Percentiles rank a stretch among this genome's conserved stretches.
Evolutionary conservation across 2,113 vertebrate genomes (phyloP).

Genomic region (Rafetus swinhoei): DNA sequence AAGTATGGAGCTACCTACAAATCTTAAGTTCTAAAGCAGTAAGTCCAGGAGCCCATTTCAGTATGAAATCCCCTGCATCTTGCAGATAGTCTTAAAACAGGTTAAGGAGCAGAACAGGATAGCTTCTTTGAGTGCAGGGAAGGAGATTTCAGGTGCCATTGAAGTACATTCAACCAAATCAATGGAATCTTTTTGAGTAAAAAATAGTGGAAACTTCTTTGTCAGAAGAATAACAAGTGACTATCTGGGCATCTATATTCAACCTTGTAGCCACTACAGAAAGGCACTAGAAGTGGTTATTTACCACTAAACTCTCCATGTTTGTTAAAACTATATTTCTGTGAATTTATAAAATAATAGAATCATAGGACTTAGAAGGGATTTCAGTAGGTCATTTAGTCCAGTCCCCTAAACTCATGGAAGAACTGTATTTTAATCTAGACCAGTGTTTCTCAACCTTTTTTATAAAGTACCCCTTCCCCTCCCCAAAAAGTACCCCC

Average conservation of each 20-base stretch:
- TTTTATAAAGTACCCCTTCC: too few species aligned
- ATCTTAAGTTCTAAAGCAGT: conserved; percentile 5
- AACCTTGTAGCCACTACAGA: background rate
- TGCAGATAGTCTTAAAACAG: background rate
- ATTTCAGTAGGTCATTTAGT: too few species aligned
- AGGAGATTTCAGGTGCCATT: background rate
- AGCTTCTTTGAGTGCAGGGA: background rate
- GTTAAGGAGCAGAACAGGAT: background rate
- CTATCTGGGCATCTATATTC: background rate
- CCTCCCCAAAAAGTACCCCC: too few species aligned
- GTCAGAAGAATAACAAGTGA: background rate
- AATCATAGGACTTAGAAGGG: too few species aligned
- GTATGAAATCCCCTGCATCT: background rate
- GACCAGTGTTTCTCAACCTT: too few species aligned
- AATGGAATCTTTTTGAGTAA: background rate
- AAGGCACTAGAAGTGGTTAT: background rate
- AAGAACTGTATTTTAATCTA: too few species aligned
- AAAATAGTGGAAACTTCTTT: background rate
- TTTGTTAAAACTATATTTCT: background rate
- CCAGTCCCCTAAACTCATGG: too few species aligned
- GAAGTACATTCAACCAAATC: background rate
- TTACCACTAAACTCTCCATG: background rate
- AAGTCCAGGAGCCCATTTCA: background rate
- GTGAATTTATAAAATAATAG: background rate
- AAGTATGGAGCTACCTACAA: background rate